Base-by-base conservation (phyloP, 2,888 invertebrate species). In the Pyrochroa serraticornis region DNA sequence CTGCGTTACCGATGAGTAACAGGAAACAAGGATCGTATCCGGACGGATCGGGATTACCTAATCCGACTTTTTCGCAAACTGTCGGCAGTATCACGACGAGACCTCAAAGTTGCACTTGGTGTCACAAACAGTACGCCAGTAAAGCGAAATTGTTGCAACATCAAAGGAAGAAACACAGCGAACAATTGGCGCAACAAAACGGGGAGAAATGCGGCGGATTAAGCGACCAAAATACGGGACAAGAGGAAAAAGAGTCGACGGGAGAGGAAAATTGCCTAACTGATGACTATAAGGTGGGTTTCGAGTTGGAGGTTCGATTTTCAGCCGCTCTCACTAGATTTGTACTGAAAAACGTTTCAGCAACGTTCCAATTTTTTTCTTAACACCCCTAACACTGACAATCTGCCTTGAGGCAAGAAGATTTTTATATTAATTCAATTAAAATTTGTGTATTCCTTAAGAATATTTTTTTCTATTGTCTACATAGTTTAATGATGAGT, bases 121-220 rank as follows among this genome's bases (percentile, higher is more conserved):
- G 95, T 75, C 91, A 92, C 75, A 91, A 92, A 65, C 93, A 95
- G 79, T 95, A 94, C 77, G 91, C 90, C 14, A 90, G 92, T 68
- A 88, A 90, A 71, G 87, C 88, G 37, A 89, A 89, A 70, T 77
- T 90, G 54, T 72, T 89, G 64, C 87, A 87, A 70, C 90, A 90
- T 74, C 84, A 88, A 68, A 82, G 90, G 0, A 85, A 84, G 59
- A 84, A 84, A 34, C 90, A 90, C 67, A 79, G 83, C 0, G 80
- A 80, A 41, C 64, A 81, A 39, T 74, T 82, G 75, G 45, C 55
- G 2, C 42, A 57, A 37, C 38, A 55, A 37, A 44, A 7, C 13
- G 46, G 22, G n/a, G n/a, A 8, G 33, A 33, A 34, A 2, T 32
- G 8, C 12, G 45, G 33, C 30, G 12, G 36, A 12, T 14, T 39